Evolutionary conservation across 1,140 invertebrate species (phyloP), one percentile per base, ranked within the genome.

Genomic region (Microvelia longipes): DNA sequence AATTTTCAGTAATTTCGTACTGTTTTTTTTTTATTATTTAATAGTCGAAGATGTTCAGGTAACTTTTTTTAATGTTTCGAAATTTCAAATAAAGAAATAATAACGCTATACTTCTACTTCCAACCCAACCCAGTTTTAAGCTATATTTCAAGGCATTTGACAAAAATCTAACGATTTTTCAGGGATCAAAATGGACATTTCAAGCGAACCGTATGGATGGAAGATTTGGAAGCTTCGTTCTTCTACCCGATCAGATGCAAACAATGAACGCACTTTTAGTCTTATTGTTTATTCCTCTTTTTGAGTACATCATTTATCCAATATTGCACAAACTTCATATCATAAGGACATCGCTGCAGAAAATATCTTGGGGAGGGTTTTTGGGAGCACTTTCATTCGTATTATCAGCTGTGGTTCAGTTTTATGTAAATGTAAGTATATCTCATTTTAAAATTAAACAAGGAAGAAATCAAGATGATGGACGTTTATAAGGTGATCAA

Each of bases 151-250:
- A n/a, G n/a, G n/a, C n/a, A n/a, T n/a, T n/a, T n/a, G n/a, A n/a
- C n/a, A n/a, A n/a, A n/a, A n/a, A n/a, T n/a, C n/a, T n/a, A n/a
- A n/a, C n/a, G n/a, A n/a, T n/a, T 67, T 78, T 80, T 25, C 73
- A 89, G 85, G 94, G 93, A 15, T 97, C 94, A 0, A 84, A 90
- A 66, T 98, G 96, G 96, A 96, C 93, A 0, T 86, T 97, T 71
- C 95, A 98, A 84, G 95, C 95, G 11, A 87, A 88, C 0, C 84
- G 88, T 73, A 94, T 98, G 92, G 82, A 94, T 76, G 93, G 95
- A 13, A 78, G 85, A n/a, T 77, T 96, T 1, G 84, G 86, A 0
- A 84, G 83, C 70, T 84, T 84, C 24, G 81, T 82, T 0, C 81
- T 96, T 14, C 86, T 93, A 72, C 91, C 94, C 0, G 94, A 97